These are phyloP conservation scores for Platycheirus albimanus DNA, from an alignment of 2,888 invertebrate species.

Conservation along the genomic window DNA sequence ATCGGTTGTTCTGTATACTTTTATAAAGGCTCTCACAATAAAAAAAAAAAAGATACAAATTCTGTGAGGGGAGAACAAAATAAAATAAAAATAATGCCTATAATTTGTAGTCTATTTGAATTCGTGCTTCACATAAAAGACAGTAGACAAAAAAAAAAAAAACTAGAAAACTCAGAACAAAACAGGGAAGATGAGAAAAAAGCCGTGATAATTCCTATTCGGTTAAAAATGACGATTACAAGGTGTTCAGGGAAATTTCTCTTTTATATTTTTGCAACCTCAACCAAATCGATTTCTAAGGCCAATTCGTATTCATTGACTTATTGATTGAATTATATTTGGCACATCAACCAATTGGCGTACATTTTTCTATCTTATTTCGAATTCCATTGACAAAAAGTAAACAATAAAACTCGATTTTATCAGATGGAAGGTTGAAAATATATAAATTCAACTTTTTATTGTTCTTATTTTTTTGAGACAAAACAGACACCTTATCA, in stretches of 20 bases:
- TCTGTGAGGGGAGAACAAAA: neutral
- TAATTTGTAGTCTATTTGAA: neutral
- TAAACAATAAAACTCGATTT: neutral
- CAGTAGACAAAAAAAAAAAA: too few species aligned
- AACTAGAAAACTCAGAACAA: neutral
- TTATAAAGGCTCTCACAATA: neutral
- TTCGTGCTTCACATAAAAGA: neutral
- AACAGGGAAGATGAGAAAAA: too few species aligned
- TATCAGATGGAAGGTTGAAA: neutral
- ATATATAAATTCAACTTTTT: neutral
- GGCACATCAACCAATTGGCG: neutral
- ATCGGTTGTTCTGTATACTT: neutral
- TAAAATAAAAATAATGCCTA: neutral
- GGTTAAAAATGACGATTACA: neutral
- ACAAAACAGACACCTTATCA: neutral
- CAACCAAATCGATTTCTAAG: neutral
- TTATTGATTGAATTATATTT: neutral
- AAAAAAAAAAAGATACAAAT: neutral
- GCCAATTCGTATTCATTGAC: neutral
- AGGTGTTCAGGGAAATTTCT: neutral
- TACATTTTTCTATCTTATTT: neutral
- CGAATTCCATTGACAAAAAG: neutral
- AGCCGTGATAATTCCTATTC: neutral
- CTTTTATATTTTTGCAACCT: neutral
- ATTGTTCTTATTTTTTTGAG: neutral